Conservation (phyloP, 2,113 vertebrate genomes). For the Oplegnathus fasciatus region DNA sequence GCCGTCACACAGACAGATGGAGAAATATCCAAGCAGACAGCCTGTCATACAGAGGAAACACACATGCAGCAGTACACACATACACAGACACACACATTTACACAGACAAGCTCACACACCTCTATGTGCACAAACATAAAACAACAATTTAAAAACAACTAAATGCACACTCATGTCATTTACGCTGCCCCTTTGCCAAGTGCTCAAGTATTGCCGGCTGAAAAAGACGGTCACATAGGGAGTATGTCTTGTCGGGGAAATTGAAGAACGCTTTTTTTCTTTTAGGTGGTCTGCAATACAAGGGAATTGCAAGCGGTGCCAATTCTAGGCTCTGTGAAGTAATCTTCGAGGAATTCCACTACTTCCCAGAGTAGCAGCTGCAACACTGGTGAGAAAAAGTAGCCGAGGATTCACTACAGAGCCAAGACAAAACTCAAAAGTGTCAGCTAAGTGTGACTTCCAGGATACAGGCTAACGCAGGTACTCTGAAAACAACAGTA, state of each 20-base stretch:
- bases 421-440: constrained; percentile 24
- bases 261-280: constrained; percentile 31
- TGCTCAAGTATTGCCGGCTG: background rate
- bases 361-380: constrained; percentile 20
- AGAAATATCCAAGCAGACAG: constrained; percentile 72
- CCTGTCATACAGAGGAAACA: constrained; percentile 41
- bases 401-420: background rate
- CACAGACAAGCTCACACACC: background rate
- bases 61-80: background rate
- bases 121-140: constrained; percentile 23
- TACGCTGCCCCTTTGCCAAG: constrained; percentile 24
- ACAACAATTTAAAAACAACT: constrained; percentile 41
- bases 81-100: background rate
- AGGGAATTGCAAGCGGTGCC: constrained; percentile 36
- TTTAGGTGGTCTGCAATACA: constrained; percentile 31
- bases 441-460: constrained; percentile 23
- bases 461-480: constrained; percentile 27
- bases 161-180: constrained; percentile 51
- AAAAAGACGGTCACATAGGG: constrained; percentile 35
- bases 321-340: constrained; percentile 27
- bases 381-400: constrained; percentile 38
- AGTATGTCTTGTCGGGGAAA: constrained; percentile 43
- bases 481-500: constrained; percentile 55
- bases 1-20: constrained; percentile 68
- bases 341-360: constrained; percentile 39